A percentile compares a stretch with the other conserved stretches of the same genome.
phyloP scores from a whole-genome alignment of 92 coral and sea anemone species.

The Parazoanthus darwini region DNA sequence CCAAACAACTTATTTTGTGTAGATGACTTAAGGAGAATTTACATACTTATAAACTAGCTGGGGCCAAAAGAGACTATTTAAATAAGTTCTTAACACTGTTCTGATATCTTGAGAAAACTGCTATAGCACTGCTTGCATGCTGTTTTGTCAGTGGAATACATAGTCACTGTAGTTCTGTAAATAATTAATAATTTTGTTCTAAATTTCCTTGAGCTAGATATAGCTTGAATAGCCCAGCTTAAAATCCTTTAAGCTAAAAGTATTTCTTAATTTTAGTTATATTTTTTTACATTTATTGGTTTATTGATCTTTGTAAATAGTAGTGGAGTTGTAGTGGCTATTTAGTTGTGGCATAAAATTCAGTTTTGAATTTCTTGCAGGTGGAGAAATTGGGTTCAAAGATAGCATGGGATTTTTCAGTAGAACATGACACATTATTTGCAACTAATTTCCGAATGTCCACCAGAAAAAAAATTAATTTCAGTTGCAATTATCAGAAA shows the following conservation, averaged over 20 bases:
- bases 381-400: background rate
- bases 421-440: background rate
- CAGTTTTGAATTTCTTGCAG: background rate
- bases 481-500: background rate
- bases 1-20: too few relatives aligned
- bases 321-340: too few relatives aligned
- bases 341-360: too few relatives aligned
- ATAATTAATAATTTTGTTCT: slow-evolving; percentile 22
- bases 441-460: background rate
- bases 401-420: too few relatives aligned
- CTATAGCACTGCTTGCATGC: too few relatives aligned
- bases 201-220: background rate
- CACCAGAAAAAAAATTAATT: background rate
- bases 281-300: background rate
- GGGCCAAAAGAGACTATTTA: too few relatives aligned
- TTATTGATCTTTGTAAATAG: background rate
- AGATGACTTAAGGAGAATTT: too few relatives aligned
- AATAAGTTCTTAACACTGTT: too few relatives aligned
- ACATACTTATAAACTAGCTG: too few relatives aligned
- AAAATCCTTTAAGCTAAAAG: background rate
- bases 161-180: background rate
- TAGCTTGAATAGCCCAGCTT: background rate
- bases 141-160: slow-evolving; percentile 9
- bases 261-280: background rate
- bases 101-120: too few relatives aligned